Evolutionary conservation across 2,888 invertebrate genomes (phyloP).

Genomic region (Acleris holmiana): DNA sequence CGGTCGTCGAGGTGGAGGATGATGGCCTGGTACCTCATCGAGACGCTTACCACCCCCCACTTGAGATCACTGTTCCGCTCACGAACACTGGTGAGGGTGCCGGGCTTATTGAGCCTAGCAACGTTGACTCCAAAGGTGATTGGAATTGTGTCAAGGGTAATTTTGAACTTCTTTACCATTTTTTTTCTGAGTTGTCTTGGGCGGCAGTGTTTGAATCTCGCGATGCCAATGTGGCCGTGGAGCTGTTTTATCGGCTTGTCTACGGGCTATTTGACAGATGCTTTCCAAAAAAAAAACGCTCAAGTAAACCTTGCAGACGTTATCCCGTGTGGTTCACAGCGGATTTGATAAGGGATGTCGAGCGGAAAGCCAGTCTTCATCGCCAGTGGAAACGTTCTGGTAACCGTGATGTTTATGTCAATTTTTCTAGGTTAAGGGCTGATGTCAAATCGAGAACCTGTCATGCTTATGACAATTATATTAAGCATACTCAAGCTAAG

Average conservation of each 20-base stretch:
- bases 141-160: conserved; percentile 1
- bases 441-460: not conserved
- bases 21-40: not conserved
- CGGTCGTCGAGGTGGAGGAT: not conserved
- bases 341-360: not conserved
- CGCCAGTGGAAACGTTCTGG: not conserved
- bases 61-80: not conserved
- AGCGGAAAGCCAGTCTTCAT: not conserved
- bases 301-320: not conserved
- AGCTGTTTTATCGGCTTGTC: not conserved
- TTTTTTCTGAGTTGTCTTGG: not conserved
- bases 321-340: conserved; percentile 13
- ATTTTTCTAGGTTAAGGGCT: not conserved
- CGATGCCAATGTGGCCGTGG: not conserved
- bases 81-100: not conserved
- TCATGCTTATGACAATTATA: no score
- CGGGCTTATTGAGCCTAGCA: no score
- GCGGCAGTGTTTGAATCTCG: not conserved
- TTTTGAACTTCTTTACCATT: not conserved
- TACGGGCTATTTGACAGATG: conserved; percentile 7
- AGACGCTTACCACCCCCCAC: conserved; percentile 1
- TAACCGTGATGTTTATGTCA: no score
- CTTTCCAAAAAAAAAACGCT: not conserved
- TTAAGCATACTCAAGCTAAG: not conserved
- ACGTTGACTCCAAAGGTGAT: not conserved